Percentiles rank a stretch among this genome's conserved stretches.
phyloP scores from a whole-genome alignment of 2,888 invertebrate genomes.

The Cepaea hortensis region DNA sequence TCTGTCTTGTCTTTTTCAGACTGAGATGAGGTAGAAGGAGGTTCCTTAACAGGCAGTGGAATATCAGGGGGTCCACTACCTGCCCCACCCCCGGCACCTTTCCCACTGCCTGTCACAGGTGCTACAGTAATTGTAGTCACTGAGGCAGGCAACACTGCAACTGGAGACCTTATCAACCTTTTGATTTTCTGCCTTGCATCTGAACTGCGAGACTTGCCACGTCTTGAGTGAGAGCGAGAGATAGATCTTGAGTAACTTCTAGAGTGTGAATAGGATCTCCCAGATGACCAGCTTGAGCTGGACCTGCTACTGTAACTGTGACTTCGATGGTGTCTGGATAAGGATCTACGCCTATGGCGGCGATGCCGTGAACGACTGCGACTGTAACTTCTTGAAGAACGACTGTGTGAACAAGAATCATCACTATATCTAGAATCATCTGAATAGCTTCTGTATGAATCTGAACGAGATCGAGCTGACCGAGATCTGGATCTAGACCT shows the following conservation, averaged over 20 bases:
- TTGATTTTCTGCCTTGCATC: slow-evolving; percentile 33
- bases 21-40: slow-evolving; percentile 33
- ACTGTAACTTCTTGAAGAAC: slow-evolving; percentile 60
- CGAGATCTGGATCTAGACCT: slow-evolving; percentile 62
- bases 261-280: slow-evolving; percentile 57
- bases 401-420: slow-evolving; percentile 62
- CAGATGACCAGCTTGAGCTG: slow-evolving; percentile 60
- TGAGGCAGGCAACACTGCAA: slow-evolving; percentile 17
- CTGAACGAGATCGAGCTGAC: slow-evolving; percentile 55
- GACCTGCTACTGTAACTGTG: slow-evolving; percentile 62
- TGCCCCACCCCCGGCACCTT: slow-evolving; percentile 1
- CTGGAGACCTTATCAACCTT: slow-evolving; percentile 51
- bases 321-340: slow-evolving; percentile 53
- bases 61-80: slow-evolving; percentile 63
- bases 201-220: slow-evolving; percentile 58
- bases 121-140: slow-evolving; percentile 47
- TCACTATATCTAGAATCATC: slow-evolving; percentile 60
- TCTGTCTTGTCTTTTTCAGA: slow-evolving; percentile 48
- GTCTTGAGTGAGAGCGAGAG: slow-evolving; percentile 54
- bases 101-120: slow-evolving; percentile 39
- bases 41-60: slow-evolving; percentile 60
- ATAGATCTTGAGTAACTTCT: slow-evolving; percentile 59
- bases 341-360: slow-evolving; percentile 48
- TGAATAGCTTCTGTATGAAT: slow-evolving; percentile 54
- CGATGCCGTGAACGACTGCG: slow-evolving; percentile 60